Conservation (phyloP, 2,113 vertebrate genomes). For the Ophthalmolycus amberensis region DNA sequence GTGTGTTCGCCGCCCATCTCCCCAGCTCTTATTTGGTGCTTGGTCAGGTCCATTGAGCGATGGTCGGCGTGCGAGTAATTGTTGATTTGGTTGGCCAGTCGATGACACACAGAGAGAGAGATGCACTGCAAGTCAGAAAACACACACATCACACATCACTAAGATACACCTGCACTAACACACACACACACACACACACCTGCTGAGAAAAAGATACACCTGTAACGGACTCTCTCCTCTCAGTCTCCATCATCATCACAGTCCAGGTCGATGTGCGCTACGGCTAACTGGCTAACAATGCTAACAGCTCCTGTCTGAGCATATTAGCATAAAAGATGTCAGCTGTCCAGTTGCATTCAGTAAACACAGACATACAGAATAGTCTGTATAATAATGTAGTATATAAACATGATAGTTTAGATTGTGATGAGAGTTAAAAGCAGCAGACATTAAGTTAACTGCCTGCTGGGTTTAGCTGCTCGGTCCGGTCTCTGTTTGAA, state of each 20-base stretch:
- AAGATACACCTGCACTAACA: constrained; percentile 42
- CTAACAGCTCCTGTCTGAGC: not conserved
- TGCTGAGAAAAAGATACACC: constrained; percentile 55
- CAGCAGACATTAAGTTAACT: not conserved
- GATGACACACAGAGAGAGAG: constrained; percentile 73
- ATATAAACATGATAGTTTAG: too few relatives aligned
- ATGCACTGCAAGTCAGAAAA: constrained; percentile 51
- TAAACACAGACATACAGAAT: not conserved
- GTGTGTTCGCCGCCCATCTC: constrained; percentile 38
- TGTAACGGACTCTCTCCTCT: constrained; percentile 55
- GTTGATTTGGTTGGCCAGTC: constrained; percentile 83
- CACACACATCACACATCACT: constrained; percentile 33
- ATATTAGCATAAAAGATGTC: not conserved
- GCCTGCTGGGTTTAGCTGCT: not conserved
- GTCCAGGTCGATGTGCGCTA: not conserved
- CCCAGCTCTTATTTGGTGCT: constrained; percentile 82
- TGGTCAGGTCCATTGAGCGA: constrained; percentile 83
- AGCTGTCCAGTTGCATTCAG: not conserved
- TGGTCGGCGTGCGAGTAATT: constrained; percentile 82
- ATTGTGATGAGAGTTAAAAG: not conserved
- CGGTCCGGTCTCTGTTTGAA: not conserved
- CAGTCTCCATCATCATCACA: not conserved
- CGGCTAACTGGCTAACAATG: not conserved
- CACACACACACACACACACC: constrained; percentile 32
- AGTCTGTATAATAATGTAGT: not conserved